Evolutionary conservation across 2,113 vertebrate species (phyloP).

Genomic region (Aix galericulata): DNA sequence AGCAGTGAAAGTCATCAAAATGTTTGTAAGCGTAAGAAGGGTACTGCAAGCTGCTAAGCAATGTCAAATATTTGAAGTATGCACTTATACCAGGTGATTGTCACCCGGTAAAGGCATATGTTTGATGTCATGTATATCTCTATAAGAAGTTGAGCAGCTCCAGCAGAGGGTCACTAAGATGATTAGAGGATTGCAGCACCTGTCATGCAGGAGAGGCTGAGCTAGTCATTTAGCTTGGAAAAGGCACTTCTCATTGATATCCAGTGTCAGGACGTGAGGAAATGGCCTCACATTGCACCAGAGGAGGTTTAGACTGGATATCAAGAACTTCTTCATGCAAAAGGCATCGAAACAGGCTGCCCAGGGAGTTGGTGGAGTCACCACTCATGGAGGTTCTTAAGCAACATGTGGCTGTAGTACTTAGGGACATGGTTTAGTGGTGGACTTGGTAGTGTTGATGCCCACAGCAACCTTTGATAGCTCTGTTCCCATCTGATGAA

Average conservation of each 20-base stretch:
- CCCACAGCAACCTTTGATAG: not conserved
- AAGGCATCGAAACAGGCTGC: not conserved
- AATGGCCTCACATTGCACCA: not conserved
- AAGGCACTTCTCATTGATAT: not conserved
- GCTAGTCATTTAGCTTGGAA: not conserved
- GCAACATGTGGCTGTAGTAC: not conserved
- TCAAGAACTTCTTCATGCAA: not conserved
- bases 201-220: not conserved
- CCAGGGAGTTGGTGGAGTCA: not conserved
- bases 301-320: not conserved
- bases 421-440: not conserved
- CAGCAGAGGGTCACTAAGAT: not conserved
- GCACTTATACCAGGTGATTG: not conserved
- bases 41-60: not conserved
- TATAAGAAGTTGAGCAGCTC: not conserved
- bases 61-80: not conserved
- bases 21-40: not conserved
- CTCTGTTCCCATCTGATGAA: not conserved
- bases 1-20: not conserved
- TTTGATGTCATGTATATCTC: not conserved
- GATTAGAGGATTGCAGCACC: not conserved
- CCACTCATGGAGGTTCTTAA: not conserved
- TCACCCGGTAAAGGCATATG: not conserved
- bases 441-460: not conserved
- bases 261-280: not conserved